Evolutionary conservation across 2,113 vertebrate species (phyloP), one percentile per base, ranked within the genome.

Genomic region (Aegithalos caudatus): DNA sequence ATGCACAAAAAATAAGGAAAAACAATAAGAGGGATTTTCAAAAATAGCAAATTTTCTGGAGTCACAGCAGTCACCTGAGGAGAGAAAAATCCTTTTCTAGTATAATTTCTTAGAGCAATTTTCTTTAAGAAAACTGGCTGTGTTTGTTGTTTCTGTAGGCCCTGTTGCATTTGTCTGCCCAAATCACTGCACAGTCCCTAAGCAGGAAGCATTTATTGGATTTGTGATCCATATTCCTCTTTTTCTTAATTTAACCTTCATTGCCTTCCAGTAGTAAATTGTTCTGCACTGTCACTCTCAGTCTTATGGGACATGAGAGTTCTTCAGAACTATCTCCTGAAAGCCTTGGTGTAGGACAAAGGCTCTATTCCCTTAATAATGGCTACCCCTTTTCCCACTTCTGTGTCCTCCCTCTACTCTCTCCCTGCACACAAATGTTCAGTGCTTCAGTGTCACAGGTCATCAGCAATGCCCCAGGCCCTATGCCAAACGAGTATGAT

Each of bases 391-490:
- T 79, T 90, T 86, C 7, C 33, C 38, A 45, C 15, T 33, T 23
- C 13, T 57, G 2, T 22, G 3, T 0, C 50, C 14, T 23, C 4
- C 4, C 61, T 42, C 31, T 19, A 15, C 8, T n/a, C 1, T 44
- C 19, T 38, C 6, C 2, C 10, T 29, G 10, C 4, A 6, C 25
- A 6, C 25, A 92, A 50, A 61, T 12, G 2, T 66, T 78, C 35
- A 54, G 22, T 67, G 24, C 16, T 66, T 28, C 27, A 31, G 2
- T 37, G 38, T 21, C 16, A 2, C 31, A 50, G n/a, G 51, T 62
- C 51, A 40, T 15, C 4, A 3, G 33, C 11, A 67, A n/a, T n/a
- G n/a, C 10, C 25, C 22, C 35, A 51, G 31, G 38, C 47, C 53
- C 27, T 67, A 14, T 67, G 44, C 60, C 44, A 66, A 85, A 42